Base-by-base conservation (phyloP, 2,888 invertebrate genomes). In the Yponomeuta sedellus region DNA sequence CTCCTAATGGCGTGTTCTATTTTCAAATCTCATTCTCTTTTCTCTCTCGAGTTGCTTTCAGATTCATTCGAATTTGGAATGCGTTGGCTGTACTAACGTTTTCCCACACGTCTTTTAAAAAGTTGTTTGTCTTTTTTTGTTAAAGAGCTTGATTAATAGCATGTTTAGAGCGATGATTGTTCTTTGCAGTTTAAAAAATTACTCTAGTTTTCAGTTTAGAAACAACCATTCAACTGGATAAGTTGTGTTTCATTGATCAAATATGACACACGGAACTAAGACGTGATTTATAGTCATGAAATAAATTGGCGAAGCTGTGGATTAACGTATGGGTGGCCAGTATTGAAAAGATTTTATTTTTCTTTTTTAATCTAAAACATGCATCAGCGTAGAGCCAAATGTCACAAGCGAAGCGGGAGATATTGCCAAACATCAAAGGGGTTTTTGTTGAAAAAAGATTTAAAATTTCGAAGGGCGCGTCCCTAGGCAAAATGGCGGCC, bases 21-120 rank as follows among this genome's bases (percentile, higher is more conserved):
- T 91, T 91, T 86, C 85, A 86, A 90, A 90, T 89, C 88, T 89
- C 87, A 89, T 88, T 90, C 90, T 90, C 91, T 89, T 89, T 89
- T 85, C 88, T 88, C 88, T 88, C 88, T 87, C 77, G 83, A 80
- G 80, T 78, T 83, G 83, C 88, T 89, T 89, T 88, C 85, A 87
- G 88, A 88, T 87, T 88, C 88, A 85, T 88, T 90, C 86, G 85
- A 88, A 88, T 91, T 89, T 85, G 88, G 89, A 88, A 88, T 89
- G 89, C 82, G 86, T 88, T 78, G 80, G 82, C 82, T 79, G 81
- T 79, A 82, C 79, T 80, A 77, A 77, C 77, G 75, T 84, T 90
- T 91, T 90, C 89, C 90, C 91, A 89, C 88, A 88, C 87, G 84
- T 85, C 82, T 85, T 83, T 76, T 72, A 66, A 52, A 62, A 64